Conservation (phyloP, 2,888 invertebrate species). For the Drosophila fulvimacula region DNA sequence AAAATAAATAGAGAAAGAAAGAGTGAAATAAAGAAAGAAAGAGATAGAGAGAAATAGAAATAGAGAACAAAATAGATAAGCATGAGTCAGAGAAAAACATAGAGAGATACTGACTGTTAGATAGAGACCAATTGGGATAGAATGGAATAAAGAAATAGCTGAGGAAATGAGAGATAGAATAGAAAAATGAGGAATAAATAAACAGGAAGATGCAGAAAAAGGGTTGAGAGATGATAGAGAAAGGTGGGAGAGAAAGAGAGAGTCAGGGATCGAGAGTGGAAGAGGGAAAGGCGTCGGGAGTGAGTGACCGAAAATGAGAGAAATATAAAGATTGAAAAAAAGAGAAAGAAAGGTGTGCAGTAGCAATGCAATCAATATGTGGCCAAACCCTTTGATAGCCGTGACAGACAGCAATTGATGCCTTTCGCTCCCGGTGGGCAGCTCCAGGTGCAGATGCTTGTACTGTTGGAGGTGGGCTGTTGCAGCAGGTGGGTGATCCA, state of each 20-base stretch:
- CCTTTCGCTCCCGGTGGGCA: not conserved
- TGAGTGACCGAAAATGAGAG: not conserved
- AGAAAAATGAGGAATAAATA: not conserved
- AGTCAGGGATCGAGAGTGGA: not conserved
- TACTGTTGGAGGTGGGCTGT: not conserved
- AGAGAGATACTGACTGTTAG: not conserved
- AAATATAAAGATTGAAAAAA: no score
- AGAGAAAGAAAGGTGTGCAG: no score
- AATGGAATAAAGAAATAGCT: not conserved
- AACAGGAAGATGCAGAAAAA: not conserved
- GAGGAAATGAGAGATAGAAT: not conserved
- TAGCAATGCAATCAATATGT: constrained; percentile 3
- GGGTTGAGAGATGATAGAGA: no score
- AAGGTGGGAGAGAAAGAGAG: not conserved
- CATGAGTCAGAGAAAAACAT: not conserved
- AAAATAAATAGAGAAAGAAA: not conserved
- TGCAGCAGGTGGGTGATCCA: not conserved
- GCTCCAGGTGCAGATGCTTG: not conserved
- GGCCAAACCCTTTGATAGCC: constrained; percentile 7
- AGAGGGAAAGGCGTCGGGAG: not conserved
- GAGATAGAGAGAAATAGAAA: not conserved
- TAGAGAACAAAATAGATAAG: not conserved
- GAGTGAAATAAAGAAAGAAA: not conserved
- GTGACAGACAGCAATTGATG: constrained; percentile 10
- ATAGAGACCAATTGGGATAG: not conserved